Percentiles rank a stretch among this genome's conserved stretches.
Conservation (phyloP, 2,888 invertebrate genomes). For the Scrobipalpa costella region DNA sequence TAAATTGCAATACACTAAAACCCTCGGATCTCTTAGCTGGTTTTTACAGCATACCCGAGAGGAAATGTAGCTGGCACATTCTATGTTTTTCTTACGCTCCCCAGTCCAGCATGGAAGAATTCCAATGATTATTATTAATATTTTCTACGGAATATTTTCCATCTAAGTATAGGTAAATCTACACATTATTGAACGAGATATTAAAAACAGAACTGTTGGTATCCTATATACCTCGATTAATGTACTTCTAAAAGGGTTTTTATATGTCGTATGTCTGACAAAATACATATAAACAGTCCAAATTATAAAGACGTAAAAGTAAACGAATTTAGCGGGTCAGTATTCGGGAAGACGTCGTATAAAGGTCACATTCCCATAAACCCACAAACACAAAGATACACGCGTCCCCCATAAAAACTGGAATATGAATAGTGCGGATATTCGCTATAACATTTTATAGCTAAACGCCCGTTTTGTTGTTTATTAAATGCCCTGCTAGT, state of each 20-base stretch:
- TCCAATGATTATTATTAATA: too few relatives aligned
- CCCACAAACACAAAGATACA: slow-evolving; percentile 66
- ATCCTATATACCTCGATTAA: too few relatives aligned
- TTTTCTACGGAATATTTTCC: too few relatives aligned
- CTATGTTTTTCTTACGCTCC: too few relatives aligned
- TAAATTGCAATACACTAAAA: too few relatives aligned
- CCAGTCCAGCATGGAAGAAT: too few relatives aligned
- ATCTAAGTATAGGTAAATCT: too few relatives aligned
- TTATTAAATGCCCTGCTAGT: slow-evolving; percentile 53
- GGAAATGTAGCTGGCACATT: too few relatives aligned
- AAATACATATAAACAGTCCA: slow-evolving; percentile 42
- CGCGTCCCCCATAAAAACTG: slow-evolving; percentile 67
- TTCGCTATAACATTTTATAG: slow-evolving; percentile 66
- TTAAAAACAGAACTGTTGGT: too few relatives aligned
- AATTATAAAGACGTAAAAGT: slow-evolving; percentile 57
- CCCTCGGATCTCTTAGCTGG: too few relatives aligned
- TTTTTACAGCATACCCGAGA: too few relatives aligned
- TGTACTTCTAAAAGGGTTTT: not conserved
- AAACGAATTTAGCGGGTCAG: slow-evolving; percentile 55
- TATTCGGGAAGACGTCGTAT: slow-evolving; percentile 52
- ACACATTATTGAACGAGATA: too few relatives aligned
- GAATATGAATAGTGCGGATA: slow-evolving; percentile 69
- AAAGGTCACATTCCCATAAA: slow-evolving; percentile 66
- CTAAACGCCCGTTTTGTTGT: slow-evolving; percentile 59
- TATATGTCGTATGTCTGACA: not conserved